Base-by-base conservation (phyloP, 2,888 invertebrate genomes). In the Sphecodes monilicornis region DNA sequence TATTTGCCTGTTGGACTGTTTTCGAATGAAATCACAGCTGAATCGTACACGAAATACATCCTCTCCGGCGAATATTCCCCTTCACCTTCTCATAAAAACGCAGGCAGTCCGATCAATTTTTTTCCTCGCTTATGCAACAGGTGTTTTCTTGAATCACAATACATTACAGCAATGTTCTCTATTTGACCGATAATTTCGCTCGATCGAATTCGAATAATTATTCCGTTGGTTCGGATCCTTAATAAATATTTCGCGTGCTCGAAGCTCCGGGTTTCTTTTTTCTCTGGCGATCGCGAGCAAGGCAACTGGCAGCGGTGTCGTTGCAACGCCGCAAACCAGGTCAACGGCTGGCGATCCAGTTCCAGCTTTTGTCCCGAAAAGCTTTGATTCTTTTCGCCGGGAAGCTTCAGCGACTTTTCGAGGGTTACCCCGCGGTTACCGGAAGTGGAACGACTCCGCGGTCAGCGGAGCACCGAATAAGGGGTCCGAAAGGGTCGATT, bases 401-500 rank as follows among this genome's bases (percentile, higher is more conserved):
- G 8, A 32, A 16, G 57, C 36, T 39, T 68, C 32, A 18, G 11
- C 26, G n/a, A 41, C 3, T 68, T 75, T 69, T 75, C 29, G 68
- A 75, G 78, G 71, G 71, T 74, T 36, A 76, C 43, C 54, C 6
- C 50, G 43, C 10, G 57, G 70, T 11, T 71, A 73, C 76, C 89
- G 89, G 84, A 88, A 88, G 78, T 70, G 46, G 57, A 68, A 71
- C 73, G 18, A n/a, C 46, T 32, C 66, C 54, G 76, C 64, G 68
- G 32, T 69, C 69, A 70, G 26, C 43, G 54, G 66, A 80, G 76
- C 74, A 74, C 88, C 88, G 84, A 87, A 91, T 90, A 89, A 90
- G 91, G 91, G 91, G 90, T 88, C 88, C 89, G 90, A 92, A 90
- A 92, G 92, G 92, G 91, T 90, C 91, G 89, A 87, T 88, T 86